phyloP scores from a whole-genome alignment of 2,888 invertebrate genomes.

The Andrena chrysosceles region DNA sequence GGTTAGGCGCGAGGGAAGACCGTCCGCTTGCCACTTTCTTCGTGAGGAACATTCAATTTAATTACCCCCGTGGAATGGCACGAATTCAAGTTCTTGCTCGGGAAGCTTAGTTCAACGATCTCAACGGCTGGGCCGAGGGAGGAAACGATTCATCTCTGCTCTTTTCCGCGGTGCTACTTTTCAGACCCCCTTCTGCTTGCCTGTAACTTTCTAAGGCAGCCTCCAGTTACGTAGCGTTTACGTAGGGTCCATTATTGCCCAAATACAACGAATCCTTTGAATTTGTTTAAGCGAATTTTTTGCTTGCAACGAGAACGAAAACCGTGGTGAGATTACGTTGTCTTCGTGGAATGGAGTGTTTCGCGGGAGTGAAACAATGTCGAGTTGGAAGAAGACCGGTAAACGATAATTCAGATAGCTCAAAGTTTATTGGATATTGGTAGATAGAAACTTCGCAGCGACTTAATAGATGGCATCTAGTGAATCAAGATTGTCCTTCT shows the following conservation, averaged over 20 bases:
- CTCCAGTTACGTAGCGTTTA: slow-evolving; percentile 17
- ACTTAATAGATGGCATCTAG: not conserved
- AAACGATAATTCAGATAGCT: not conserved
- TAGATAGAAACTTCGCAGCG: not conserved
- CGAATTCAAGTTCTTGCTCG: slow-evolving; percentile 55
- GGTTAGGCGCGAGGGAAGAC: slow-evolving; percentile 46
- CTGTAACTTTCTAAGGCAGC: slow-evolving; percentile 26
- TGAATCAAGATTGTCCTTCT: not conserved
- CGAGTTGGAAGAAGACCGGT: not conserved
- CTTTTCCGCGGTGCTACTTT: slow-evolving; percentile 52
- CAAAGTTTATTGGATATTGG: not conserved
- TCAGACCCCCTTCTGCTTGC: slow-evolving; percentile 4
- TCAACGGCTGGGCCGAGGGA: slow-evolving; percentile 4
- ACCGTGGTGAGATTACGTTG: not conserved
- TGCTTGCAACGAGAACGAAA: no score
- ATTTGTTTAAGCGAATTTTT: slow-evolving; percentile 12
- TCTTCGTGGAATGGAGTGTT: not conserved
- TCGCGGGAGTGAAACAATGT: not conserved
- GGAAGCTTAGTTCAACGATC: slow-evolving; percentile 45
- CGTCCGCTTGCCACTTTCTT: slow-evolving; percentile 67
- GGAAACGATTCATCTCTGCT: slow-evolving; percentile 63
- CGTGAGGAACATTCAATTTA: slow-evolving; percentile 70
- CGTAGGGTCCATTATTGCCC: slow-evolving; percentile 9
- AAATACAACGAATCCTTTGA: not conserved
- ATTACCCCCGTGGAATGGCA: slow-evolving; percentile 64